A percentile compares a stretch with the other conserved stretches of the same genome.
phyloP scores from a whole-genome alignment of 2,888 invertebrate species.

The Drosophila acutilabella region DNA sequence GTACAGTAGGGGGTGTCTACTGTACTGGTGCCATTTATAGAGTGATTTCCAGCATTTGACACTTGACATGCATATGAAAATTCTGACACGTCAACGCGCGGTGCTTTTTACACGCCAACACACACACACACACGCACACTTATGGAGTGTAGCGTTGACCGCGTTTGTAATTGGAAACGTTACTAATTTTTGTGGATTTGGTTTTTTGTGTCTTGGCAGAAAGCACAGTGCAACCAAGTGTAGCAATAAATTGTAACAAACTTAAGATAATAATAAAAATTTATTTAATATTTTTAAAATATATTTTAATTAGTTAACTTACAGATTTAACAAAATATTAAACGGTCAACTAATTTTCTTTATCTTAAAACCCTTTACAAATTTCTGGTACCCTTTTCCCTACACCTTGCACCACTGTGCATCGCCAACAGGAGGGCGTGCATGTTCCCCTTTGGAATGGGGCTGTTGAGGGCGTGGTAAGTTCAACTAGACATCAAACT shows the following conservation, averaged over 20 bases:
- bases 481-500: constrained; percentile 51
- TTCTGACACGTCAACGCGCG: constrained; percentile 85
- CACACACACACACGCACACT: constrained; percentile 22
- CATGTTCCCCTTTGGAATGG: constrained; percentile 17
- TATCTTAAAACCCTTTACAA: no score
- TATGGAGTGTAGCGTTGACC: constrained; percentile 5
- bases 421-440: constrained; percentile 6
- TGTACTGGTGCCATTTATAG: constrained; percentile 51
- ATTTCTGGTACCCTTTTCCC: no score
- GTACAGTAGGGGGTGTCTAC: constrained; percentile 34
- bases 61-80: constrained; percentile 85
- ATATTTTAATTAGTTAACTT: no score
- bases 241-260: not conserved
- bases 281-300: no score
- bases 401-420: constrained; percentile 31
- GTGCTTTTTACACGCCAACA: constrained; percentile 54
- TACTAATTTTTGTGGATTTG: constrained; percentile 53
- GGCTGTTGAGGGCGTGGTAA: constrained; percentile 25
- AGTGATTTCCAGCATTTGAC: constrained; percentile 72
- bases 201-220: constrained; percentile 24
- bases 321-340: no score
- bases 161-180: constrained; percentile 71
- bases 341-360: no score
- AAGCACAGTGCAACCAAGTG: constrained; percentile 24
- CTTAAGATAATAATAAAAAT: no score